Base-by-base conservation (phyloP, 2,888 invertebrate species). In the Drosophila buzzatii region DNA sequence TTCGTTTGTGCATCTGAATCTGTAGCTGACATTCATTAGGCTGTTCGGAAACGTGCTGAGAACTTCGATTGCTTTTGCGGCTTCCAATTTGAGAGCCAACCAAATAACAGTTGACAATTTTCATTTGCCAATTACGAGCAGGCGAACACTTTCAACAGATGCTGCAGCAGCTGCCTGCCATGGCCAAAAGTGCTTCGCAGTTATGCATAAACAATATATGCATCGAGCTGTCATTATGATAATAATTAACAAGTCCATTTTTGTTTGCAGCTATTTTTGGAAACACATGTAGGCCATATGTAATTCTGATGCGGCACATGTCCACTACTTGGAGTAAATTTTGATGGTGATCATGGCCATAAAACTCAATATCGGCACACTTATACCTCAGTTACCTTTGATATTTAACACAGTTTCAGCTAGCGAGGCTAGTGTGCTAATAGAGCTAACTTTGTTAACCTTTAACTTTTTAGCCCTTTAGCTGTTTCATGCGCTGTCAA, bases 1-100 rank as follows among this genome's bases (percentile, higher is more conserved):
- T 42, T 20, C 23, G n/a, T 8, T 3, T 53, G 20, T 6, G 53
- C 37, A 37, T 74, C 45, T 45, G 52, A 65, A 62, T 70, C 64
- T 62, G 55, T 49, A 31, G 66, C 53, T 72, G 81, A 56, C 88
- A 71, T 85, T 72, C 83, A 82, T 82, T 87, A 79, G 67, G 52
- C 69, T 64, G 88, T 44, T 71, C 64, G 47, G 68, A 70, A 71
- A 88, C 89, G 85, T 82, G 86, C 71, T 70, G 59, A 65, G 69
- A 71, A 81, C 60, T 71, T 79, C 77, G 81, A 77, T 77, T 68
- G 44, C 58, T 44, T 60, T 47, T 70, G 47, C 52, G 57, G 55
- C 51, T 53, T 6, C 44, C 61, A 57, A 59, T 58, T 61, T 39
- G 51, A 41, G 44, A 42, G 61, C 51, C 53, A 55, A 23, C 49